phyloP scores from a whole-genome alignment of 2,113 vertebrate species.

The Junco hyemalis region DNA sequence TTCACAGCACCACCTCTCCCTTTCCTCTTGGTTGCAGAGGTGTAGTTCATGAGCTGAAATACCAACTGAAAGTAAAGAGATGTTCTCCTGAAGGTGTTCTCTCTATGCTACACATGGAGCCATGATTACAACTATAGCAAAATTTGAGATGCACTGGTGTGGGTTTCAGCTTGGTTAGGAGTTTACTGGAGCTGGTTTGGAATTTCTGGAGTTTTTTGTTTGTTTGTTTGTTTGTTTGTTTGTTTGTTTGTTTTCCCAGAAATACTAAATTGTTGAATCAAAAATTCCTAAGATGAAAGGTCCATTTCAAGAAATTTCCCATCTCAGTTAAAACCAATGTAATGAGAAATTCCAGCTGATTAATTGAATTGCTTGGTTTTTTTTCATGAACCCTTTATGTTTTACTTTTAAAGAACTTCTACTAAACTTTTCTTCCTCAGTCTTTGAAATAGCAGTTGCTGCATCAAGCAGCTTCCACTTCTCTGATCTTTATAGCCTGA shows the following conservation, averaged over 20 bases:
- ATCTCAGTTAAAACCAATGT: neutral
- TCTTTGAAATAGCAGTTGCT: neutral
- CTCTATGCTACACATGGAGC: neutral
- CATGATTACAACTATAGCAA: neutral
- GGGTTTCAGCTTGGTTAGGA: neutral
- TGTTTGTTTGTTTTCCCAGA: neutral
- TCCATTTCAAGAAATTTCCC: neutral
- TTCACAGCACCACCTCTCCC: neutral
- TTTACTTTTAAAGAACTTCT: neutral
- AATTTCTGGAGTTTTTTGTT: neutral
- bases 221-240: neutral
- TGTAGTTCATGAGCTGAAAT: neutral
- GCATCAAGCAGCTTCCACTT: neutral
- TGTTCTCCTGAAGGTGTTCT: neutral
- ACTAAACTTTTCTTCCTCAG: neutral
- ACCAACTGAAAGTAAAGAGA: neutral
- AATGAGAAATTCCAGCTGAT: neutral
- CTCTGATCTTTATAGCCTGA: neutral
- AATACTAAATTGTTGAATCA: neutral
- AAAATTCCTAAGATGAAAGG: neutral
- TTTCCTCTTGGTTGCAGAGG: neutral
- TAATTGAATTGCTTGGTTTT: neutral
- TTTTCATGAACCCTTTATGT: neutral
- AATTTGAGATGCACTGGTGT: accelerated
- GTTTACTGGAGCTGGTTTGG: neutral